A percentile compares a stretch with the other conserved stretches of the same genome.
These are phyloP conservation scores for Tenebrosternarchus preto DNA, from an alignment of 2,113 vertebrate species.

Conservation along the genomic window DNA sequence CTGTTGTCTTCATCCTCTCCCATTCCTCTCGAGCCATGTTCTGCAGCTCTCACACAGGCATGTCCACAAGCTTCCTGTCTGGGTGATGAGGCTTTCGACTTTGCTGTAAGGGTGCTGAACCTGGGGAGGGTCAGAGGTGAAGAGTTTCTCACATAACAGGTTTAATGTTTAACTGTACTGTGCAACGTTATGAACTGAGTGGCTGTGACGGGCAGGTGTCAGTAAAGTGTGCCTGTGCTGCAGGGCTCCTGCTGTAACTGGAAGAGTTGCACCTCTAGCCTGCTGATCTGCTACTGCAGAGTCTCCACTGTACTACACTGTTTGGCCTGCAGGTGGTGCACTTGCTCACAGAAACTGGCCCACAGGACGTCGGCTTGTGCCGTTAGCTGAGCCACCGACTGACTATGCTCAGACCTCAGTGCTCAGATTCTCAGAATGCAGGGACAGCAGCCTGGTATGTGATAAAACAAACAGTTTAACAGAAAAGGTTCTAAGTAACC, in stretches of 20 bases:
- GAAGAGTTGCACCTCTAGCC: conserved; percentile 89
- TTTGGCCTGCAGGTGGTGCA: conserved; percentile 89
- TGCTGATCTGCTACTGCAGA: conserved; percentile 86
- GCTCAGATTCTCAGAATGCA: conserved; percentile 86
- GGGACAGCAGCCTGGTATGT: conserved; percentile 83
- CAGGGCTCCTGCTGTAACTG: conserved; percentile 80
- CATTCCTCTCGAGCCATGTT: conserved; percentile 87
- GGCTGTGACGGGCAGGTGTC: too few relatives aligned
- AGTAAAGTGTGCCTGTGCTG: conserved; percentile 84
- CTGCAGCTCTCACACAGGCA: conserved; percentile 81
- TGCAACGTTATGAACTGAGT: too few relatives aligned
- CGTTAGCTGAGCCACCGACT: conserved; percentile 78
- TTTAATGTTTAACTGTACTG: too few relatives aligned
- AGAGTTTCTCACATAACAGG: not conserved
- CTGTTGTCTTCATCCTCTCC: conserved; percentile 94
- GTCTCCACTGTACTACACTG: conserved; percentile 90
- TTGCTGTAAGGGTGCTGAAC: conserved; percentile 71
- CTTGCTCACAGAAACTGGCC: conserved; percentile 85
- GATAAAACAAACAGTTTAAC: not conserved
- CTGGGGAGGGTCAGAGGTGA: conserved; percentile 56
- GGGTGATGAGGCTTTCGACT: conserved; percentile 70
- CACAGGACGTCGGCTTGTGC: conserved; percentile 83
- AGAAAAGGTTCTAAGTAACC: not conserved
- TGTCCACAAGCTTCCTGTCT: conserved; percentile 79
- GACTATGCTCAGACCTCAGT: conserved; percentile 83